Base-by-base conservation (phyloP, 2,113 vertebrate species). In the Balaenoptera acutorostrata region DNA sequence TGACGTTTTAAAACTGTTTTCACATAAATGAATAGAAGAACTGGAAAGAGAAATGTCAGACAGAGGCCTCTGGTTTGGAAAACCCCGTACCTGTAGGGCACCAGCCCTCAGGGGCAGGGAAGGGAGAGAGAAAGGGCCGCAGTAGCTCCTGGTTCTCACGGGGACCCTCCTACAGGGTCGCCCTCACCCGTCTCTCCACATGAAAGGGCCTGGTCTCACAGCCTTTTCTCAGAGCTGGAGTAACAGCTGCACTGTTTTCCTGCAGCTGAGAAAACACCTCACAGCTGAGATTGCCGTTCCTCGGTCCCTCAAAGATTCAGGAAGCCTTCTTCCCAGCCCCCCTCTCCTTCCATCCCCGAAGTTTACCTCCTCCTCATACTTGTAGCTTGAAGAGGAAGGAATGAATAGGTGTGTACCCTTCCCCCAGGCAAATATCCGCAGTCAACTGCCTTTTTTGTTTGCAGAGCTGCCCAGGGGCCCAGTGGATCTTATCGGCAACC, bases 191-290 rank as follows among this genome's bases (percentile, higher is more conserved):
- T 74, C 39, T 23, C 75, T 68, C 64, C 39, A 57, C 27, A 61
- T 8, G 31, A 89, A 84, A 94, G n/a, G 69, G 3, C n/a, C 33
- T 44, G 8, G 29, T 33, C 64, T 15, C 41, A n/a, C 29, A 57
- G 74, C 46, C 87, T 81, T 59, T 61, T 21, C 52, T 44, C 44
- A 18, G 39, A 68, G 75, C 44, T 63, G 12, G 55, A 61, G 23
- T 91, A 49, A 89, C 78, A 92, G 88, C 55, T 33, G 9, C 72
- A 39, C 49, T 82, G 27, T 59, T 92, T 83, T 68, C 69, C 74
- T 44, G 68, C 55, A 86, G 94, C 88, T 69, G 69, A 97, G 92
- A 92, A 97, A 95, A 96, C 63, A 68, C 52, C 33, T 91, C 64
- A 41, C 46, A 8, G 71, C 44, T 13, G 10, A 29, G 15, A 31